These are phyloP conservation scores for Nudaria mundana DNA, from an alignment of 2,888 invertebrate genomes.

Conservation along the genomic window DNA sequence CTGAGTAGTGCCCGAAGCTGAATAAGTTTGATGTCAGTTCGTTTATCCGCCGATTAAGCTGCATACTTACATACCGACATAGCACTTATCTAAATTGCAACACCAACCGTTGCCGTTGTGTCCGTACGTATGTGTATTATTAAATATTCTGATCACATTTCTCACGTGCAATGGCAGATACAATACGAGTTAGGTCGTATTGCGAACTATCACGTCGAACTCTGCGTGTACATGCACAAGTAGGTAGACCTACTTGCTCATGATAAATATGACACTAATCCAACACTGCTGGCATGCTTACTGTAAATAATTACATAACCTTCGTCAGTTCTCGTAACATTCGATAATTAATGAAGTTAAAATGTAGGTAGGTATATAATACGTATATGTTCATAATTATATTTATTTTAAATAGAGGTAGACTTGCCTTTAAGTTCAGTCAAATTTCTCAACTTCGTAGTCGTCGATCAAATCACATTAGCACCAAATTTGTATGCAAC, in stretches of 20 bases:
- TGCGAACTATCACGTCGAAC: slow-evolving; percentile 42
- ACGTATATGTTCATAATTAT: slow-evolving; percentile 21
- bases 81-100: slow-evolving; percentile 38
- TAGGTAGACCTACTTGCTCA: slow-evolving; percentile 12
- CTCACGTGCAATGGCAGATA: slow-evolving; percentile 49
- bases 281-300: slow-evolving; percentile 26
- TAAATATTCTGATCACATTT: slow-evolving; percentile 60
- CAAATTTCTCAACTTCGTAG: slow-evolving; percentile 40
- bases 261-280: slow-evolving; percentile 34
- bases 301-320: slow-evolving; percentile 41
- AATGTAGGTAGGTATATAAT: too few relatives aligned
- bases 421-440: slow-evolving; percentile 34
- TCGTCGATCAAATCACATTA: slow-evolving; percentile 21
- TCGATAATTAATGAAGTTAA: slow-evolving; percentile 49
- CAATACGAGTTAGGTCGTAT: slow-evolving; percentile 33
- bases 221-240: slow-evolving; percentile 6
- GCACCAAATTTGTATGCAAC: too few relatives aligned
- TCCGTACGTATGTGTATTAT: slow-evolving; percentile 43
- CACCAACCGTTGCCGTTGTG: slow-evolving; percentile 40
- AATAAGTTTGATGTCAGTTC: slow-evolving; percentile 18
- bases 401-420: slow-evolving; percentile 25
- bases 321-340: slow-evolving; percentile 40
- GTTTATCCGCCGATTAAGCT: slow-evolving; percentile 24
- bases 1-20: not conserved
- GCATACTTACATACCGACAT: slow-evolving; percentile 11